Evolutionary conservation across 2,888 invertebrate genomes (phyloP).

Genomic region (Blastobasis lacticolella): DNA sequence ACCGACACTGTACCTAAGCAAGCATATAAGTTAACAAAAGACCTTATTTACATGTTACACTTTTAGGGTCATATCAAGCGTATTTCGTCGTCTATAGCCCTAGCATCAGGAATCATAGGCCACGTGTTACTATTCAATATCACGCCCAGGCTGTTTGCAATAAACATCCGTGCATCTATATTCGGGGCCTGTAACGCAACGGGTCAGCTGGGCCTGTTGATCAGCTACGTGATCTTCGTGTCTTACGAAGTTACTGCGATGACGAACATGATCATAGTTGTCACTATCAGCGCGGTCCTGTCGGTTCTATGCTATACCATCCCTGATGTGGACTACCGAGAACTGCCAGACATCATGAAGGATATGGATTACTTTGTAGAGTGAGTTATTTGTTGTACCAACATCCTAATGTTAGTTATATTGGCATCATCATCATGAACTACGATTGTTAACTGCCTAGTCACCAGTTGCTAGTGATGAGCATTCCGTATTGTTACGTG

Average conservation of each 20-base stretch:
- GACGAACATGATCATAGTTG: slow-evolving; percentile 26
- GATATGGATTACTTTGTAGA: slow-evolving; percentile 66
- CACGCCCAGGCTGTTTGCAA: slow-evolving; percentile 51
- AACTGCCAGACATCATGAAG: slow-evolving; percentile 51
- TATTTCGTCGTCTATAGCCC: slow-evolving; percentile 33
- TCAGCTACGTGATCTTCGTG: slow-evolving; percentile 39
- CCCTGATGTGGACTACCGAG: slow-evolving; percentile 52
- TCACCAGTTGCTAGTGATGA: no score
- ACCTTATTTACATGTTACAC: no score
- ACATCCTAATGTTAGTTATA: no score
- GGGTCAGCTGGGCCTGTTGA: slow-evolving; percentile 49
- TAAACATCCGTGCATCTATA: slow-evolving; percentile 45
- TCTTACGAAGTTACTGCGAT: slow-evolving; percentile 30
- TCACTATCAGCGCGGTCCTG: slow-evolving; percentile 28
- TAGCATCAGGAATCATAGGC: slow-evolving; percentile 40
- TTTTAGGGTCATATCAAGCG: background rate
- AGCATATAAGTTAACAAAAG: no score
- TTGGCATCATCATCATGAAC: no score
- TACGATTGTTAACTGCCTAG: no score
- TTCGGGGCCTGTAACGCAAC: slow-evolving; percentile 49
- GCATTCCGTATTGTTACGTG: no score
- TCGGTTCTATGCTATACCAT: slow-evolving; percentile 34
- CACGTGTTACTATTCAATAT: slow-evolving; percentile 45
- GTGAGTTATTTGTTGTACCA: slow-evolving; percentile 24
- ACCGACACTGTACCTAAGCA: no score